Base-by-base conservation (phyloP, 2,888 invertebrate genomes). In the Acleris holmiana region DNA sequence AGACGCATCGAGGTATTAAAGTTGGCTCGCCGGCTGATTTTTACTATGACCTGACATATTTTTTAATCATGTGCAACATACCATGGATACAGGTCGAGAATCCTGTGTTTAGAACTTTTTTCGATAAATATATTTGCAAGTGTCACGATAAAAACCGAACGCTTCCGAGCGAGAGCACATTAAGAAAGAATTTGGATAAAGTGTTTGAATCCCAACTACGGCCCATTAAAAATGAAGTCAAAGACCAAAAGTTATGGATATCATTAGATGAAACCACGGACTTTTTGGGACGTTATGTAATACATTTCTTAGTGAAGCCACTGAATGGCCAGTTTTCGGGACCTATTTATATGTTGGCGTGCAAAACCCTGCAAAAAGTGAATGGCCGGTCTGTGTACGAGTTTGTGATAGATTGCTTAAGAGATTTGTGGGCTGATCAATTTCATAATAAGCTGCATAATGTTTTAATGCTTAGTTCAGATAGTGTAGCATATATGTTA, bases 401-500 rank as follows among this genome's bases (percentile, higher is more conserved):
- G 46, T 46, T 46, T 46, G 46, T 46, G 2, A 46, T 46, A n/a
- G 46, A 23, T 23, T 23, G 23, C 23, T 23, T 23, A 23, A 23
- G 23, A 23, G 23, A 23, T 23, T 23, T 23, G 23, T 23, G 23
- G 23, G 17, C n/a, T 46, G 46, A 46, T n/a, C 46, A 46, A 46
- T 46, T 46, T 17, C 46, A 46, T 46, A 46, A 46, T n/a, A 29
- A 53, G 17, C 13, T 25, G 35, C 17, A 25, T 25, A 53, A 29
- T 29, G 25, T 53, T 53, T 53, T 53, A 25, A 29, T 53, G 15
- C 25, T 53, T 25, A 29, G 51, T 50, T 23, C 23, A 18, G 59
- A 60, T 44, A 50, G 50, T 50, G 59, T 50, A 29, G 51, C 59
- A 13, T 60, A 60, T 17, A 59, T 60, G 51, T 50, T 60, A 50